Evolutionary conservation across 2,797 vertebrate species (phyloP).

Genomic region (Mus caroli): DNA sequence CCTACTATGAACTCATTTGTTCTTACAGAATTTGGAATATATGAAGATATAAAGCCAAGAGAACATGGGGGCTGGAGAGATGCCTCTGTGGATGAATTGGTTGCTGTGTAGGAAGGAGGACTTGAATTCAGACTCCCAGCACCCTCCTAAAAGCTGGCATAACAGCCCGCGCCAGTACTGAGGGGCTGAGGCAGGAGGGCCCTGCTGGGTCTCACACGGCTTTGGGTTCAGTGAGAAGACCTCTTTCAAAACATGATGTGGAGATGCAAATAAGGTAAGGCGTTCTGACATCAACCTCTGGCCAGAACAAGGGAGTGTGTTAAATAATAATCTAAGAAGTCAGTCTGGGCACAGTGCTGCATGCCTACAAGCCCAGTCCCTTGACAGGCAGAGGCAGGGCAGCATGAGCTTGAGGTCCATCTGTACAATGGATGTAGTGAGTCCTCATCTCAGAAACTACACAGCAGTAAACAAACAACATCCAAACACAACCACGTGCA

Average conservation of each 20-base stretch:
- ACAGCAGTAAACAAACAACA: not conserved
- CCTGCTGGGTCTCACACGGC: not conserved
- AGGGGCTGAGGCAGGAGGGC: not conserved
- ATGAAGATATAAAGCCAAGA: not conserved
- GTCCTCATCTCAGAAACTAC: no score
- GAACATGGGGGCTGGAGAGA: not conserved
- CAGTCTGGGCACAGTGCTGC: not conserved
- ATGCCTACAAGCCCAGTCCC: not conserved
- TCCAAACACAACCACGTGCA: not conserved
- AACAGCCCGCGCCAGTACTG: not conserved
- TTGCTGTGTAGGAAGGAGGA: no score
- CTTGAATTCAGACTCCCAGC: not conserved
- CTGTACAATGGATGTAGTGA: not conserved
- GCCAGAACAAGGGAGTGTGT: not conserved
- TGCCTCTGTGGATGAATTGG: not conserved
- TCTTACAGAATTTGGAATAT: not conserved
- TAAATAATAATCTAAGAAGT: not conserved
- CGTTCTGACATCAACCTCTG: not conserved
- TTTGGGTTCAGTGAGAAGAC: not conserved
- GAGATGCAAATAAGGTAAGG: not conserved
- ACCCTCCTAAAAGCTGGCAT: not conserved
- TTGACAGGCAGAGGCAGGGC: not conserved
- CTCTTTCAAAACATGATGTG: not conserved
- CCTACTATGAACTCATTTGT: not conserved
- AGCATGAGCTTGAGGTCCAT: not conserved